Base-by-base conservation (phyloP, 2,113 vertebrate genomes). In the Labeo catla region DNA sequence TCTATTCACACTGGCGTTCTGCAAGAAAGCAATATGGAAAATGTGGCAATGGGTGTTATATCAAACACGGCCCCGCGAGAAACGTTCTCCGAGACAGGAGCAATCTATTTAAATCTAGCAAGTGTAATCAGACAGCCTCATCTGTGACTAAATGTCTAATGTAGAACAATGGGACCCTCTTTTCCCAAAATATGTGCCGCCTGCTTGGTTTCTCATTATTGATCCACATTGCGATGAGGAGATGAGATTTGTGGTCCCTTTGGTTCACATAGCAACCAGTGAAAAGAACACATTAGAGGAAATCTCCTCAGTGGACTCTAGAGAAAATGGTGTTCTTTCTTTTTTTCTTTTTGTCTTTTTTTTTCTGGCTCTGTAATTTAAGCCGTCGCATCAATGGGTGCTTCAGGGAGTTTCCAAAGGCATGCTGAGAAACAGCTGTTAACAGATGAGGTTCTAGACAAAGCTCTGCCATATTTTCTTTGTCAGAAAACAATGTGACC, bases 141-240 rank as follows among this genome's bases (percentile, higher is more conserved):
- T 83, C 66, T 73, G 81, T 83, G 81, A 83, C 66, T 72, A 73
- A 83, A 83, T 28, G 81, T 83, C 66, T 73, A 43, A 84, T 84
- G 49, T 73, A 84, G 81, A 73, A 73, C 50, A 84, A 57, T 57
- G 50, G n/a, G 50, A 59, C 19, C 21, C 50, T 59, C 47, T 83
- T 59, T 72, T 72, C 50, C 68, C 66, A 59, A 83, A 73, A 83
- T 73, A 73, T 70, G 63, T 68, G 80, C 80, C 45, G 45, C 45
- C 9, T 49, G n/a, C 63, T 11, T 8, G 45, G 12, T 70, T 68
- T 23, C 80, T 50, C 47, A 65, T 70, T 73, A 83, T 59, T 19
- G 81, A 83, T 83, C 81, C 50, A 12, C 81, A 45, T 73, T 12
- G 2, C 9, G 43, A 82, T 49, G 61, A 49, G 45, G 45, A 82